phyloP scores from a whole-genome alignment of 2,888 invertebrate genomes.

The Synergus gifuensis region DNA sequence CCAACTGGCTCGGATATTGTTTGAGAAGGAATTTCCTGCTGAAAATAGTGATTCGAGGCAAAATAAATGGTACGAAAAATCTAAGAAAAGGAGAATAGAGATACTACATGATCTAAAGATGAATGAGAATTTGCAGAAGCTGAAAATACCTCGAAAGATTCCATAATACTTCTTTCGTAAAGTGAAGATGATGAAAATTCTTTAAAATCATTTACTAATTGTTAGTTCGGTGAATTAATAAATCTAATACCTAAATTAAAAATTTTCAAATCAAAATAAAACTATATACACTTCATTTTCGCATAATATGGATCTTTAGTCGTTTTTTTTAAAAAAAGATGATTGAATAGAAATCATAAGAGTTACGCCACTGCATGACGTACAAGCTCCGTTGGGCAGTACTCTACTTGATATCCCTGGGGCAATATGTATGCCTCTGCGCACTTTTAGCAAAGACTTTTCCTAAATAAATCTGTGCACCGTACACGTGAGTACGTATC shows the following conservation, averaged over 20 bases:
- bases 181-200: background rate
- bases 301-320: too few species aligned
- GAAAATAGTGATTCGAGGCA: background rate
- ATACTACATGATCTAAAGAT: background rate
- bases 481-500: constrained; percentile 37
- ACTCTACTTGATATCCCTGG: constrained; percentile 75
- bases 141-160: background rate
- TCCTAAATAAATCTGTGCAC: constrained; percentile 50
- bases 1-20: background rate
- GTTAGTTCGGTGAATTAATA: too few species aligned
- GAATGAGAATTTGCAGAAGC: background rate
- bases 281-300: too few species aligned
- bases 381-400: constrained; percentile 48
- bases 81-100: background rate
- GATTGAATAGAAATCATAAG: constrained; percentile 25
- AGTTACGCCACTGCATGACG: background rate
- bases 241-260: too few species aligned
- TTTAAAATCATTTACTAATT: background rate
- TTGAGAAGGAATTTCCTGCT: background rate
- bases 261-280: too few species aligned
- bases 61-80: background rate
- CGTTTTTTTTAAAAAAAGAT: background rate
- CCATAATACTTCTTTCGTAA: background rate
- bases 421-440: constrained; percentile 60
- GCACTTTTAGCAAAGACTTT: constrained; percentile 59